These are phyloP conservation scores for Diplosoma virens DNA, from an alignment of 23 tunicate genomes.

Conservation along the genomic window DNA sequence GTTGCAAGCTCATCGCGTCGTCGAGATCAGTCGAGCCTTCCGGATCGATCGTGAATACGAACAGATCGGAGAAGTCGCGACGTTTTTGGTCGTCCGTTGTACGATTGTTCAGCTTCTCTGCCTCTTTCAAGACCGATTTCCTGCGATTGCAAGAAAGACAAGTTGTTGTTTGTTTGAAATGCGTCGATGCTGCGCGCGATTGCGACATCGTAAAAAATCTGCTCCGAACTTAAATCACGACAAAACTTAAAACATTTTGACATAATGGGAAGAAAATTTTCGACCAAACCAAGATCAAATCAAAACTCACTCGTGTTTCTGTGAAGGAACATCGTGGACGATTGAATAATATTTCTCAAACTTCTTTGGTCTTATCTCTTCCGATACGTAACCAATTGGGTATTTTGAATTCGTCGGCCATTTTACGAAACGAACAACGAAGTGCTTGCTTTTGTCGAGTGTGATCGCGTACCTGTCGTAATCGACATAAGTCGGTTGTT, in stretches of 20 bases:
- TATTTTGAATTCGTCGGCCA: constrained; percentile 43
- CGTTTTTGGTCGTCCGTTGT: neutral
- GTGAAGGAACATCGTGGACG: constrained; percentile 30
- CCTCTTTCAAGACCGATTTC: neutral
- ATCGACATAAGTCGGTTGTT: too few species aligned
- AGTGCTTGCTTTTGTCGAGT: constrained; percentile 20
- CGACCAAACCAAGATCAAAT: too few species aligned
- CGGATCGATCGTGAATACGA: constrained; percentile 73
- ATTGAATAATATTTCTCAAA: constrained; percentile 29
- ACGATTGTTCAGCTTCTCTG: neutral
- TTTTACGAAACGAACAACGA: constrained; percentile 56
- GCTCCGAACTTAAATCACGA: too few species aligned
- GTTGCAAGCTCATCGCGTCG: constrained; percentile 62
- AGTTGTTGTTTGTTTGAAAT: too few species aligned
- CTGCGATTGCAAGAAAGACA: too few species aligned
- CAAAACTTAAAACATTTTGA: too few species aligned
- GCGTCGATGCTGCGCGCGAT: too few species aligned
- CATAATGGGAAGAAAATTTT: too few species aligned
- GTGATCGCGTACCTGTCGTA: constrained; percentile 1
- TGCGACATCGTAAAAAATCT: too few species aligned
- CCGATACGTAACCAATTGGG: constrained; percentile 54
- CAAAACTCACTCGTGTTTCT: constrained; percentile 35
- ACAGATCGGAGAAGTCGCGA: constrained; percentile 12
- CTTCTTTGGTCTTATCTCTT: constrained; percentile 23
- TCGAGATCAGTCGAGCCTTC: constrained; percentile 60